phyloP scores from a whole-genome alignment of 2,797 vertebrate genomes.

The Chanos chanos region DNA sequence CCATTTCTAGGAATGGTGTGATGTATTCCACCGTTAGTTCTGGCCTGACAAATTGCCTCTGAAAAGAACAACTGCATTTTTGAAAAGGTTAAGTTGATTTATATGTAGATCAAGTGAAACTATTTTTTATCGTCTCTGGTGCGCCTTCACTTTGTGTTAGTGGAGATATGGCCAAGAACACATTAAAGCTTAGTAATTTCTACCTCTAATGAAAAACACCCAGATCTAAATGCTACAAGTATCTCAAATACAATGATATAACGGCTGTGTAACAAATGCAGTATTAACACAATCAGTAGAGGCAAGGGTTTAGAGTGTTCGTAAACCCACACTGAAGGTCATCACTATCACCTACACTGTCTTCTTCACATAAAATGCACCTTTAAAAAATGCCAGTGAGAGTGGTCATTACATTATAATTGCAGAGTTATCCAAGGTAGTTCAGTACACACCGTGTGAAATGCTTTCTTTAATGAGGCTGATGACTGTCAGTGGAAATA shows the following conservation, averaged over 20 bases:
- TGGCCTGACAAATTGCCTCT: background rate
- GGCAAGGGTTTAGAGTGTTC: no score
- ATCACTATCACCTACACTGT: no score
- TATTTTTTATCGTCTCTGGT: conserved; percentile 36
- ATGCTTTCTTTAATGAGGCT: no score
- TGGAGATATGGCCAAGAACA: conserved; percentile 13
- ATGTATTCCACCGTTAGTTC: no score
- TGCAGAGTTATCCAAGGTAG: no score
- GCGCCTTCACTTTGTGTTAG: conserved; percentile 11
- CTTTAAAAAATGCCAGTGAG: no score
- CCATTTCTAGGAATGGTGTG: background rate
- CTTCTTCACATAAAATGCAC: no score
- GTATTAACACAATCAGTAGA: conserved; percentile 5
- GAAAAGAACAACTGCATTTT: conserved; percentile 7
- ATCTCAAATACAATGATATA: conserved; percentile 45
- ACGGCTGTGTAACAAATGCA: no score
- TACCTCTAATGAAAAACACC: conserved; percentile 42
- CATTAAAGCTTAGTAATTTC: conserved; percentile 33
- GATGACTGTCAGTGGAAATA: no score
- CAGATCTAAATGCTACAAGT: conserved; percentile 50
- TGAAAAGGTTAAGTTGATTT: conserved; percentile 26
- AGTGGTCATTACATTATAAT: no score
- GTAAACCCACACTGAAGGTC: no score
- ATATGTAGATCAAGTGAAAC: conserved; percentile 18
- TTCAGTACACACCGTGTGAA: no score